Evolutionary conservation across 2,797 vertebrate genomes (phyloP), one percentile per base, ranked within the genome.

Genomic region (Chiloscyllium punctatum): DNA sequence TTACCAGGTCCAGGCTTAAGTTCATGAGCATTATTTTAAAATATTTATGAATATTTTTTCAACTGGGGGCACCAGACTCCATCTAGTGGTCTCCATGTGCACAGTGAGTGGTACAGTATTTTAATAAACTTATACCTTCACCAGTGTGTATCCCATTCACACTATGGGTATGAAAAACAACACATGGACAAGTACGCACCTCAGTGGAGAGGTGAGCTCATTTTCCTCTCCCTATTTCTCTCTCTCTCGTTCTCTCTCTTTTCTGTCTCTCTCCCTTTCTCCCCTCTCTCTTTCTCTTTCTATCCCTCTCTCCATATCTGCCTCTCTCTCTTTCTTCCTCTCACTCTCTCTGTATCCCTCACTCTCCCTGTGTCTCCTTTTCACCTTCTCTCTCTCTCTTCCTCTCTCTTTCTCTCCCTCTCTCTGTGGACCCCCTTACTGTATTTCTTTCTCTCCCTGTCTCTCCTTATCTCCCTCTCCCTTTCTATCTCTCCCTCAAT

Each of bases 21-120:
- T 92, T 18, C 68, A 68, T 92, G 48, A 48, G 82, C 37, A 84
- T 84, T 84, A 48, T 84, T 84, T 84, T 84, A 48, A 48, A 82
- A 62, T 66, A 90, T 62, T 16, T 42, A 68, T 92, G 66, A 69
- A 92, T 69, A 37, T 92, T 68, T 42, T 48, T 92, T 92, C 68
- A 68, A 92, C 66, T 92, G 66, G 57, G 57, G 57, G 90, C n/a
- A 92, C 66, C 90, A 92, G 62, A 92, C 90, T 92, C 90, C 90
- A 92, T 92, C 90, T 92, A 92, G 90, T 92, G 90, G 90, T 66
- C 33, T 66, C 18, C 27, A 25, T 27, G 62, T 92, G 90, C n/a
- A 66, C n/a, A 92, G 62, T 92, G 90, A 4, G 57, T 62, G 57
- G 57, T 13, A 62, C 57, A 62, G 57, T 2, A 69, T 92, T 42